Conservation (phyloP, 2,888 invertebrate species). For the Trisateles emortualis region DNA sequence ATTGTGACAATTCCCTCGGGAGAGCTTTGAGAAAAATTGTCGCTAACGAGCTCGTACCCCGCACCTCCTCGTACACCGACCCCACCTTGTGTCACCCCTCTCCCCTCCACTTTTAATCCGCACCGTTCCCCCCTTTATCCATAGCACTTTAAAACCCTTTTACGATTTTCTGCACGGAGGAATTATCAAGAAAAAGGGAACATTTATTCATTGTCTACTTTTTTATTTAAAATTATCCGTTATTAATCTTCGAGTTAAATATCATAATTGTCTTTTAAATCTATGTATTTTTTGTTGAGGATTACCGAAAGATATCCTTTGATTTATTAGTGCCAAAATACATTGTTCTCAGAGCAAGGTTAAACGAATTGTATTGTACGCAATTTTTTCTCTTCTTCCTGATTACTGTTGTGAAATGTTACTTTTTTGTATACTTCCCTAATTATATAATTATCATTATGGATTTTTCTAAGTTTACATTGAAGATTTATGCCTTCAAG, state of each 20-base stretch:
- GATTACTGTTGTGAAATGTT: too few relatives aligned
- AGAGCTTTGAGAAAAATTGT: conserved; percentile 85
- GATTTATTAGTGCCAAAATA: not conserved
- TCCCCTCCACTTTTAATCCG: conserved; percentile 74
- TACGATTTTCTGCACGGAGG: conserved; percentile 78
- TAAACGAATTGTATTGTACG: too few relatives aligned
- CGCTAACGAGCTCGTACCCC: conserved; percentile 80
- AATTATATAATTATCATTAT: too few relatives aligned
- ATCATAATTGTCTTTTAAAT: conserved; percentile 38
- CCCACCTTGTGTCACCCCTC: conserved; percentile 35
- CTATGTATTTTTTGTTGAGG: conserved; percentile 18
- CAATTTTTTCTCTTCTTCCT: too few relatives aligned
- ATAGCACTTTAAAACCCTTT: conserved; percentile 84
- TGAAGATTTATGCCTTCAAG: too few relatives aligned
- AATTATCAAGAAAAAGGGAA: conserved; percentile 77
- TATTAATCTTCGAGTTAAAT: conserved; percentile 50
- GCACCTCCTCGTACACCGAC: conserved; percentile 38
- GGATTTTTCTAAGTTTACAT: too few relatives aligned
- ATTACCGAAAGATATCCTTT: conserved; percentile 9
- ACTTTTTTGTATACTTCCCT: too few relatives aligned
- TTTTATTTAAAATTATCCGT: conserved; percentile 40
- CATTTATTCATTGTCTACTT: conserved; percentile 68
- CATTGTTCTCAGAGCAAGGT: not conserved
- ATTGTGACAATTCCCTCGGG: conserved; percentile 82
- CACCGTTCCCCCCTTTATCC: conserved; percentile 67